Base-by-base conservation (phyloP, 2,888 invertebrate species). In the Mystacides longicornis region DNA sequence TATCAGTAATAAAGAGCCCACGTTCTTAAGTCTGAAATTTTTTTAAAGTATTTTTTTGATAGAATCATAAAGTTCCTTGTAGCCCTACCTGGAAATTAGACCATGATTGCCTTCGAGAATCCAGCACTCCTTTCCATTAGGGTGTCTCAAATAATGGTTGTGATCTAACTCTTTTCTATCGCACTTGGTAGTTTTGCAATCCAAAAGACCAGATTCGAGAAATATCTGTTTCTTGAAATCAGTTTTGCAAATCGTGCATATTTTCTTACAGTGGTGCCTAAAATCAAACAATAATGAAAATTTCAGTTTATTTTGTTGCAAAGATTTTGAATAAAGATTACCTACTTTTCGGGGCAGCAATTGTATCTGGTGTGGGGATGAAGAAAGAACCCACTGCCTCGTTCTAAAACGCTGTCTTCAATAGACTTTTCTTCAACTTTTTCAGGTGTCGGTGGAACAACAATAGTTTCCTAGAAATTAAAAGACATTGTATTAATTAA, bases 331-430 rank as follows among this genome's bases (percentile, higher is more conserved):
- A 27, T 27, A 27, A 27, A 27, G 11, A 27, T 7, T 27, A 27
- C 37, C 14, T 37, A 37, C 37, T 37, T 37, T 37, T 37, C 37
- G 37, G 37, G 37, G 16, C 37, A 37, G 16, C 37, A 37, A 14
- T 14, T n/a, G 14, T 37, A 37, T 37, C 16, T 37, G 37, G 22
- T 48, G n/a, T 23, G 48, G 3, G 54, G 54, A 37, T 54, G 49
- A 14, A 54, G 45, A 23, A 54, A 54, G 45, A 49, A 54, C 7
- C 54, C 54, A 43, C 54, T 54, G 1, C 54, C 49, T 3, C 54
- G 22, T 4, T 37, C 37, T 14, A 37, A 7, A 3, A 37, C 19
- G 45, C 52, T 37, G 14, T 37, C 37, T 7, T 3, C 4, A n/a
- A 37, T 37, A 3, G 37, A 37, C 14, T 37, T 37, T 14, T 37